phyloP scores from a whole-genome alignment of 2,797 vertebrate genomes.

The Arremon brunneinucha region DNA sequence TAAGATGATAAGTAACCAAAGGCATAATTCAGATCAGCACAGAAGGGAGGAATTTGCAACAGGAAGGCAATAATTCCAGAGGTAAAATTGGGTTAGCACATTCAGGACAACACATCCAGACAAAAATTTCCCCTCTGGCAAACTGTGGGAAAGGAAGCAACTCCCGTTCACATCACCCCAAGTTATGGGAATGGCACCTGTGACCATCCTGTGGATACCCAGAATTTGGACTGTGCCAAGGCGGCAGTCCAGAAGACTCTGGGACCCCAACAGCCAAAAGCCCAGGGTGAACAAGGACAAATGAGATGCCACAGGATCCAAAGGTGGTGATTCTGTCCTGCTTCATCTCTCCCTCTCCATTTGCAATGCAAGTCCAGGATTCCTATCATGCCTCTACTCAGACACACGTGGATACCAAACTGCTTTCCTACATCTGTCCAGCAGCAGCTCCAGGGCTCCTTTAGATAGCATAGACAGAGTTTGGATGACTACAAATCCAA shows the following conservation, averaged over 20 bases:
- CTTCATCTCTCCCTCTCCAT: neutral
- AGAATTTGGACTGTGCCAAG: too few relatives aligned
- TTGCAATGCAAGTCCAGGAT: neutral
- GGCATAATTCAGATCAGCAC: neutral
- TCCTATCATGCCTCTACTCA: neutral
- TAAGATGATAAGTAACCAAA: neutral
- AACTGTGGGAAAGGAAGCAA: neutral
- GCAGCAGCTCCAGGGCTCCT: neutral
- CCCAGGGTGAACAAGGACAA: rapidly evolving
- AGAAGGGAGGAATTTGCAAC: neutral
- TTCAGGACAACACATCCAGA: rapidly evolving
- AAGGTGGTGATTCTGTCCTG: too few relatives aligned
- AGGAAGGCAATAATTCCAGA: neutral
- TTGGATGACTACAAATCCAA: neutral
- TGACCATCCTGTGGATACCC: neutral
- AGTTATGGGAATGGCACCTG: neutral
- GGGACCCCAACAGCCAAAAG: neutral
- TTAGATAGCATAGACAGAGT: neutral
- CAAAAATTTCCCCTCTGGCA: neutral
- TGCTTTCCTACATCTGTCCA: neutral
- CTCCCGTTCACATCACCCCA: neutral
- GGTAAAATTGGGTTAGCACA: rapidly evolving
- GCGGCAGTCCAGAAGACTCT: neutral
- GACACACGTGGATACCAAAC: rapidly evolving
- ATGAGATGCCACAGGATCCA: rapidly evolving